Percentiles rank a stretch among this genome's conserved stretches.
Conservation (phyloP, 2,113 vertebrate species). For the Parotia lawesii region DNA sequence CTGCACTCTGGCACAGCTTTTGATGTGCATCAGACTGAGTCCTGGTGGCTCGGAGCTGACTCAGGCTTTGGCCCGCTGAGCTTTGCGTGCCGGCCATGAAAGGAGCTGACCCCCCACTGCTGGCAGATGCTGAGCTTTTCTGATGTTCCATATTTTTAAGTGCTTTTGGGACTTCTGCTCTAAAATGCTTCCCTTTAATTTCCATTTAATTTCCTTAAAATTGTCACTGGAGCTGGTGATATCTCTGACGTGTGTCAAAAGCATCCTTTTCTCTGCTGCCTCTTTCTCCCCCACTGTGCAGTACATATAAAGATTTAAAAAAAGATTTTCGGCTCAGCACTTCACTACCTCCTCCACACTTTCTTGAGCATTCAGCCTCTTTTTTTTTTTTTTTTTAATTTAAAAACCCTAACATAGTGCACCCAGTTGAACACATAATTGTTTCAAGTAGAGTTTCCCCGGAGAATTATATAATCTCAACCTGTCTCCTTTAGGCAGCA, state of each 20-base stretch:
- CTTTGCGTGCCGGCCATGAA: not conserved
- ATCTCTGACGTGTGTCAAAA: slow-evolving; percentile 50
- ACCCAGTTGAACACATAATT: slow-evolving; percentile 19
- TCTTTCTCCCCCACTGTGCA: slow-evolving; percentile 1
- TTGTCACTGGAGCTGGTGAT: slow-evolving; percentile 42
- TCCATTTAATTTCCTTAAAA: slow-evolving; percentile 62
- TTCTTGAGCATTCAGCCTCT: not conserved
- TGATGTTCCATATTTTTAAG: slow-evolving; percentile 7
- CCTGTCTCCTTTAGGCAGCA: not conserved
- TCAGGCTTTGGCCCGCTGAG: not conserved
- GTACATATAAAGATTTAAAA: not conserved
- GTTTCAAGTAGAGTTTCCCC: slow-evolving; percentile 23
- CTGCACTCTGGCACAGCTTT: not conserved
- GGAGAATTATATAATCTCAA: slow-evolving; percentile 35
- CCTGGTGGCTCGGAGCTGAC: not conserved
- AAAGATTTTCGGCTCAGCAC: slow-evolving; percentile 17
- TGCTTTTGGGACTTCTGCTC: slow-evolving; percentile 39
- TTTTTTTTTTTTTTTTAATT: not conserved
- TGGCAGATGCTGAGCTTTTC: not conserved
- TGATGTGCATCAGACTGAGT: not conserved
- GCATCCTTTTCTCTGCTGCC: slow-evolving; percentile 35
- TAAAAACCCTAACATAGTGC: not conserved
- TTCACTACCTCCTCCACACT: slow-evolving; percentile 35
- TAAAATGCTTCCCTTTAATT: slow-evolving; percentile 33
- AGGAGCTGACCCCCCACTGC: not conserved